Evolutionary conservation across 2,888 invertebrate species (phyloP), one percentile per base, ranked within the genome.

Genomic region (Drosophila antonietae): DNA sequence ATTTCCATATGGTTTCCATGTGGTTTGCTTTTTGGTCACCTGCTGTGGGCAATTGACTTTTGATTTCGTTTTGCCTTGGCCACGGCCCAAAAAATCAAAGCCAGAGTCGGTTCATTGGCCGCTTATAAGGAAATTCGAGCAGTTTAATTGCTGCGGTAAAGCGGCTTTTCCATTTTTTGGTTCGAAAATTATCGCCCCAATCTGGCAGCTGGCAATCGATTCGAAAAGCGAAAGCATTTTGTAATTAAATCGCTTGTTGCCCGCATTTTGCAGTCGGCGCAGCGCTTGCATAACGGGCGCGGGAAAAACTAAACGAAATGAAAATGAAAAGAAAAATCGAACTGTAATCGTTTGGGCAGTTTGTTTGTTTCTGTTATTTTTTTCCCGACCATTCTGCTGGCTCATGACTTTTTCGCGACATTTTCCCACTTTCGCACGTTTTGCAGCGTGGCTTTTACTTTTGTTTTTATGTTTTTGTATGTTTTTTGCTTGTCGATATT

Each of bases 171-270:
- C 67, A 66, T 72, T 64, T 39, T 75, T 59, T 49, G 61, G 53
- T 57, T 49, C 52, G 33, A 79, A 70, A 87, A 89, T 87, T 69
- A 85, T 89, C 80, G 71, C 73, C 73, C 67, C 68, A 79, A 88
- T 85, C 49, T 33, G 49, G 49, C 88, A 73, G 70, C 39, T 47
- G 37, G 68, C 73, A 31, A 77, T 71, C 67, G 68, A 73, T 53
- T 7, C 62, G 43, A 68, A 83, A 81, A 80, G 63, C 83, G 81
- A 83, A 81, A 81, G 81, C 81, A 65, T 58, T 68, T 79, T 72
- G 70, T 75, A 75, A 81, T 81, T 80, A 80, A 83, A 69, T 59
- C 65, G 76, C 61, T 56, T 41, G 47, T 59, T 59, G 77, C 67
- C 61, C 58, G 89, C 76, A 75, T 88, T 86, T 88, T 83, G 81